Percentiles rank a stretch among this genome's conserved stretches.
phyloP scores from a whole-genome alignment of 2,797 vertebrate genomes.

The Tarsius wallacei region DNA sequence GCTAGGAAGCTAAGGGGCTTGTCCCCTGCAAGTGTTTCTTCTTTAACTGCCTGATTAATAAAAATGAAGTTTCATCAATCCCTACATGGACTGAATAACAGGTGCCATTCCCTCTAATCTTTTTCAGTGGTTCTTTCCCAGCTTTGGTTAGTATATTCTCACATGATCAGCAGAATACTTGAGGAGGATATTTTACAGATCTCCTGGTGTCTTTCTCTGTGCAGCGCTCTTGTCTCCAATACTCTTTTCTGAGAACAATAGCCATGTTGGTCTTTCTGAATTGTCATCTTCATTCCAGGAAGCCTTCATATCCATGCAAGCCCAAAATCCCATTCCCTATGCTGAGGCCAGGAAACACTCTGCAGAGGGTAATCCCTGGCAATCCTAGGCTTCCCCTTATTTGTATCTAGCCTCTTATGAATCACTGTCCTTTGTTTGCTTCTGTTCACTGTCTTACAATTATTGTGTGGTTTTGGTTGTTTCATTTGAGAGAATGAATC shows the following conservation, averaged over 20 bases:
- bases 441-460: not conserved
- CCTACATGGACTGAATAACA: not conserved
- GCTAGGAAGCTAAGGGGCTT: no score
- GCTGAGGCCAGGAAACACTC: not conserved
- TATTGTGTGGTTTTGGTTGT: not conserved
- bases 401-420: not conserved
- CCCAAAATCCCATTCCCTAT: not conserved
- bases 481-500: not conserved
- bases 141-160: not conserved
- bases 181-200: not conserved
- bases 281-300: not conserved
- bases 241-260: not conserved
- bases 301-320: not conserved
- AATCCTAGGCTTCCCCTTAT: not conserved
- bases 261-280: not conserved
- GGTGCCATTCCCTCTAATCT: not conserved
- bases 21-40: no score
- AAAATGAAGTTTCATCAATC: not conserved
- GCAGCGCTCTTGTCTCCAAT: not conserved
- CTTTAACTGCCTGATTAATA: not conserved
- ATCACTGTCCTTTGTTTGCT: slow-evolving; percentile 15
- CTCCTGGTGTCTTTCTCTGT: not conserved
- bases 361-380: not conserved
- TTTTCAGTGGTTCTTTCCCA: not conserved
- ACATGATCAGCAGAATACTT: not conserved